Percentiles rank a stretch among this genome's conserved stretches.
phyloP scores from a whole-genome alignment of 1,140 invertebrate species.

The Alviniconcha marisindica region DNA sequence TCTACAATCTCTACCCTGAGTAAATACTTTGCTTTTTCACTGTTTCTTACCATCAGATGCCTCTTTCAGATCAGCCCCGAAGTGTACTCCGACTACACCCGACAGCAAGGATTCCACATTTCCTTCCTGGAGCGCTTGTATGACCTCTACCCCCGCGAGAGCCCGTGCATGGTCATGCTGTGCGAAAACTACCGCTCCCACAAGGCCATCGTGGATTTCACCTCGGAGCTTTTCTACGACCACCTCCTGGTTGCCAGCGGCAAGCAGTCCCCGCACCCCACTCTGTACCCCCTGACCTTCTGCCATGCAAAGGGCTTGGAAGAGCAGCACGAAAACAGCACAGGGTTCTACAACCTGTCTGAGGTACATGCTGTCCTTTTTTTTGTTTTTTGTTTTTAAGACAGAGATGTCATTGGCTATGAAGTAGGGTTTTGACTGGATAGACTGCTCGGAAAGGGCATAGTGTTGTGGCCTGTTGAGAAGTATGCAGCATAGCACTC shows the following conservation, averaged over 20 bases:
- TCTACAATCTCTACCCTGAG: conserved; percentile 90
- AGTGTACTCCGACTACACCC: conserved; percentile 87
- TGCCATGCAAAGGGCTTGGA: conserved; percentile 89
- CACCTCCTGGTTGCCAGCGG: conserved; percentile 85
- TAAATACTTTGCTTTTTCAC: no score
- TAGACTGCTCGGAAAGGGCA: no score
- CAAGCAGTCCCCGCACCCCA: conserved; percentile 82
- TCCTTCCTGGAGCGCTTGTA: conserved; percentile 89
- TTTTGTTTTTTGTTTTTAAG: no score
- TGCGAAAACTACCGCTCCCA: conserved; percentile 93
- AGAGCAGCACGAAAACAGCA: conserved; percentile 85
- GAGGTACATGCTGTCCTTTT: no score
- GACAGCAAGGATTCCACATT: conserved; percentile 86
- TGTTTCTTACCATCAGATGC: no score
- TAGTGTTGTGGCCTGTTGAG: no score
- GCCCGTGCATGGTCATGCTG: conserved; percentile 88
- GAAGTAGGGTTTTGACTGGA: no score
- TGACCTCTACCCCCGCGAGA: conserved; percentile 85
- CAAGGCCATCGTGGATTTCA: conserved; percentile 87
- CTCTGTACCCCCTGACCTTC: conserved; percentile 87
- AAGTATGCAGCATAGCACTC: no score
- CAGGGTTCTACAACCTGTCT: conserved; percentile 89
- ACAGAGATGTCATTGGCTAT: no score
- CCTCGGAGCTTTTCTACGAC: conserved; percentile 90
- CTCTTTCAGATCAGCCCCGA: conserved; percentile 82